These are phyloP conservation scores for Chymomyza caudatula DNA, from an alignment of 2,888 invertebrate species.

Conservation along the genomic window DNA sequence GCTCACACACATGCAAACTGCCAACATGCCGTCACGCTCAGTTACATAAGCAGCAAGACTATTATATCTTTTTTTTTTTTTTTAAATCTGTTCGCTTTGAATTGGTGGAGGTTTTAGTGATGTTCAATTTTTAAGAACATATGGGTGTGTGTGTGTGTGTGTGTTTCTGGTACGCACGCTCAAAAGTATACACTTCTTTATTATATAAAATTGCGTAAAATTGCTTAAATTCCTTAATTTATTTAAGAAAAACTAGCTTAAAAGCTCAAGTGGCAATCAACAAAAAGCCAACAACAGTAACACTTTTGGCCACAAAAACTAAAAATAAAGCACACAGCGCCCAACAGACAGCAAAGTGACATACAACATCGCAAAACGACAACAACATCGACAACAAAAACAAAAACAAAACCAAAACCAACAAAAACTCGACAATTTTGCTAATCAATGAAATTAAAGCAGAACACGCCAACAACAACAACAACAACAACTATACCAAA, in stretches of 20 bases:
- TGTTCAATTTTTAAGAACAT: slow-evolving; percentile 44
- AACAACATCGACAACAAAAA: slow-evolving; percentile 21
- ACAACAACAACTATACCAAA: slow-evolving; percentile 40
- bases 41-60: neutral
- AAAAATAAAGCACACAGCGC: slow-evolving; percentile 41
- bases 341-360: slow-evolving; percentile 31
- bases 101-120: neutral
- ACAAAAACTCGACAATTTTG: slow-evolving; percentile 49
- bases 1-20: slow-evolving; percentile 2
- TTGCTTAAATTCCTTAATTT: neutral
- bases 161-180: neutral
- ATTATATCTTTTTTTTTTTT: slow-evolving; percentile 3
- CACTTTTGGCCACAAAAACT: slow-evolving; percentile 44
- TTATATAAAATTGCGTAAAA: neutral
- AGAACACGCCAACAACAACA: slow-evolving; percentile 20
- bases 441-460: slow-evolving; percentile 77
- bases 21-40: slow-evolving; percentile 3
- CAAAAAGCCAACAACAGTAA: slow-evolving; percentile 30
- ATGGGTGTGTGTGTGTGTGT: slow-evolving; percentile 8
- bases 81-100: slow-evolving; percentile 22
- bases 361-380: slow-evolving; percentile 31
- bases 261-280: neutral
- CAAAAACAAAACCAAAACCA: slow-evolving; percentile 4
- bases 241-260: neutral
- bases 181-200: neutral